Conservation (phyloP, 1,140 invertebrate genomes). For the Drosophila sp. region DNA sequence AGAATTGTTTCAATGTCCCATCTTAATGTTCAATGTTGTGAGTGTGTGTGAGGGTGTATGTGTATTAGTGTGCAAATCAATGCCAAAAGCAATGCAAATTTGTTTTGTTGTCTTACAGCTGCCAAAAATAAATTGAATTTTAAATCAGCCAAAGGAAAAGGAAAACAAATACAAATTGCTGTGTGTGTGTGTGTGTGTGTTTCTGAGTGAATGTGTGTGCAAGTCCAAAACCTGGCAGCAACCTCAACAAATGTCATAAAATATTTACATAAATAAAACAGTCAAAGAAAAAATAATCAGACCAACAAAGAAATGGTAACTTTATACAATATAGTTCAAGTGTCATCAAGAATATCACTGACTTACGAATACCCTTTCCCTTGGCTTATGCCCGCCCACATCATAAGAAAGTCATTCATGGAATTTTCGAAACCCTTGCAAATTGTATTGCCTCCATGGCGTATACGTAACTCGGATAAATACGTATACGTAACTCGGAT, state of each 20-base stretch:
- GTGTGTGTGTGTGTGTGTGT: not conserved
- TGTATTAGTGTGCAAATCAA: constrained; percentile 54
- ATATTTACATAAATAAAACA: constrained; percentile 61
- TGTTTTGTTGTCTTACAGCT: constrained; percentile 28
- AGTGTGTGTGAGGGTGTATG: not conserved
- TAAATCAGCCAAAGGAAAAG: constrained; percentile 53
- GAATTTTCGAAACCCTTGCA: no score
- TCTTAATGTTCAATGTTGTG: constrained; percentile 1
- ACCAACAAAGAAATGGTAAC: constrained; percentile 16
- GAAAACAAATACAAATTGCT: constrained; percentile 22
- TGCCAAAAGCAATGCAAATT: constrained; percentile 75
- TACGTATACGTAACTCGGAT: no score
- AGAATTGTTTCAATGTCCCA: constrained; percentile 19
- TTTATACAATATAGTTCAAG: not conserved
- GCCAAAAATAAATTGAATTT: constrained; percentile 76
- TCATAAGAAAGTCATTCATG: no score
- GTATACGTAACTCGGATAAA: no score
- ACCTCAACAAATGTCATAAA: constrained; percentile 59
- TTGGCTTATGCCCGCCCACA: no score
- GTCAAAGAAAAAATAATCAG: constrained; percentile 46
- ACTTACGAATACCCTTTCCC: not conserved
- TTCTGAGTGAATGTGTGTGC: not conserved
- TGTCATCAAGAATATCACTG: not conserved
- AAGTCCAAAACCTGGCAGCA: constrained; percentile 20
- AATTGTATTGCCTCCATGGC: no score